Evolutionary conservation across 2,113 vertebrate genomes (phyloP), one percentile per base, ranked within the genome.

Genomic region (Mus spicilegus): DNA sequence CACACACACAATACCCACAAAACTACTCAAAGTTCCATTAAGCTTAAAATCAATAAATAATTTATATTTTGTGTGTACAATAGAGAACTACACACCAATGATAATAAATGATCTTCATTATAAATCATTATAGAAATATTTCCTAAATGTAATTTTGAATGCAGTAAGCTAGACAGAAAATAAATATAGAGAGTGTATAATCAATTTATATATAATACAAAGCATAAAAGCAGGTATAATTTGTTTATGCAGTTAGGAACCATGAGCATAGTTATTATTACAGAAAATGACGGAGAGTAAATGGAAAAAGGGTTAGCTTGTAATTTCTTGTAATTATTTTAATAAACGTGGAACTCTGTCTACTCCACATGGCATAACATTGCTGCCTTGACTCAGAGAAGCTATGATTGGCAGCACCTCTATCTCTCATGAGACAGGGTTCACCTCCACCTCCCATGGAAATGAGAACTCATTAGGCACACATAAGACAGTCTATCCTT

Each of bases 101-200:
- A 73, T 10, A 69, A 90, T 28, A 17, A 81, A 93, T 81, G 33
- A 69, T 4, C 3, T 88, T 84, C 56, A 84, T 46, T 93, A 77
- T 88, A 69, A 70, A 82, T 69, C 58, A 82, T 93, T 82, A 81
- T 63, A 10, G 16, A 26, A 26, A 72, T 89, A 61, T 69, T 91
- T 93, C 46, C 51, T n/a, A 87, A 90, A 90, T 54, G 65, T 28
- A 82, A 91, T 76, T 93, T 93, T 61, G 17, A 93, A 88, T 65
- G 0, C 17, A 95, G 30, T 72, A 96, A 72, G n/a, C 54, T 39
- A 84, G 70, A 69, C 36, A 78, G 20, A 91, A 91, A 91, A 46
- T 94, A 87, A 96, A 88, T 89, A 72, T 46, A 86, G 5, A 58
- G 36, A n/a, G 2, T 58, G 9, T 39, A 65, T 70, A 88, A 93